Evolutionary conservation across 1,140 invertebrate genomes (phyloP).

Genomic region (Papilio polytes): DNA sequence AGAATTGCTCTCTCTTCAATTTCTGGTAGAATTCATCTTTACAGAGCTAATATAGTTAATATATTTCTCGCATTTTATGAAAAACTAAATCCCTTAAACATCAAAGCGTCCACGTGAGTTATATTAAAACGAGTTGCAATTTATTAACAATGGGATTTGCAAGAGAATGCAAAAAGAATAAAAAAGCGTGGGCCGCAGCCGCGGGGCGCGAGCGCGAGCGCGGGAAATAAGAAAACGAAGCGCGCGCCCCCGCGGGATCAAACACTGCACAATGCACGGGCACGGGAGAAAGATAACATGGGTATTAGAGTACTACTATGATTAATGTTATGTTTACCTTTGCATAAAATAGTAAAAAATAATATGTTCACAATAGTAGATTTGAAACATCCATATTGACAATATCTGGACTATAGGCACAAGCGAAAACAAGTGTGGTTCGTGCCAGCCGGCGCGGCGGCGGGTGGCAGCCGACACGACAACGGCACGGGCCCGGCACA

Average conservation of each 20-base stretch:
- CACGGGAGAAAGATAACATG: not conserved
- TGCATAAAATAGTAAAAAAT: no score
- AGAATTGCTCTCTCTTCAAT: not conserved
- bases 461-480: not conserved
- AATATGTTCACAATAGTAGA: not conserved
- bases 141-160: slow-evolving; percentile 22
- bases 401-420: not conserved
- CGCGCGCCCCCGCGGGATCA: not conserved
- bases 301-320: no score
- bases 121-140: not conserved
- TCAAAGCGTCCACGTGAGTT: not conserved
- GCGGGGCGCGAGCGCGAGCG: not conserved
- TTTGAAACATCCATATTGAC: not conserved
- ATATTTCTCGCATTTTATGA: not conserved
- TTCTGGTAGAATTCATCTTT: not conserved
- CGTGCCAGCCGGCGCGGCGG: slow-evolving; percentile 4
- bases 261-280: not conserved
- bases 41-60: not conserved
- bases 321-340: no score
- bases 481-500: slow-evolving; percentile 9
- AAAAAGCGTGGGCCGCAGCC: not conserved
- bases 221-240: slow-evolving; percentile 6
- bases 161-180: slow-evolving; percentile 13
- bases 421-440: not conserved
- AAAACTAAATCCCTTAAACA: not conserved